Conservation (phyloP, 2,888 invertebrate genomes). For the Kuschelorhynchus macadamiae region DNA sequence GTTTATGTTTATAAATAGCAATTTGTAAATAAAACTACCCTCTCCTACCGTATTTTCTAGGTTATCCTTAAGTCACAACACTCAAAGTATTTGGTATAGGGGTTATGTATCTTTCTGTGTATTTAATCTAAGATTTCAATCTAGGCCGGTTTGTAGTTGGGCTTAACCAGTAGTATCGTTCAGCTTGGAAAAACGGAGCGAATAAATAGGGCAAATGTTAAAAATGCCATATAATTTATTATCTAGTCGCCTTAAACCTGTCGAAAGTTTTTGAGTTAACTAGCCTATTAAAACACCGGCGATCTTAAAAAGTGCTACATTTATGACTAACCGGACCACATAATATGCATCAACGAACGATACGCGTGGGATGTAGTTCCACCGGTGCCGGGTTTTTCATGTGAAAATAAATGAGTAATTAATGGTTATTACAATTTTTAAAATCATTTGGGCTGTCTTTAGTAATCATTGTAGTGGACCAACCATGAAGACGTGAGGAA, state of each 20-base stretch:
- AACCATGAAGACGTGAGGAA: neutral
- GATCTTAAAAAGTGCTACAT: constrained; percentile 15
- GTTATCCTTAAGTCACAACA: no score
- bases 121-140: no score
- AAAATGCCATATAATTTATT: neutral
- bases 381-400: constrained; percentile 11
- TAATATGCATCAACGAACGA: constrained; percentile 14
- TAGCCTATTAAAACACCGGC: constrained; percentile 17
- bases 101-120: no score
- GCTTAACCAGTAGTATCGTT: no score
- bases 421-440: constrained; percentile 21
- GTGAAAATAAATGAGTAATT: constrained; percentile 29
- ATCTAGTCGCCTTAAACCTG: constrained; percentile 5
- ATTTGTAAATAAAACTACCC: no score
- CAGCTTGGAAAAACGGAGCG: no score
- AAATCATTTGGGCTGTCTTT: constrained; percentile 14
- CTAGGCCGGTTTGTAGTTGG: no score
- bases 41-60: no score
- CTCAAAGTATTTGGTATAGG: no score
- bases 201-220: no score
- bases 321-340: constrained; percentile 16
- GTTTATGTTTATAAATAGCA: no score
- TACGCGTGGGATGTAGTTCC: constrained; percentile 9
- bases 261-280: constrained; percentile 12
- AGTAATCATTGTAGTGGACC: constrained; percentile 7